These are phyloP conservation scores for Monodelphis domestica DNA, from an alignment of 2,797 vertebrate species.

Conservation along the genomic window DNA sequence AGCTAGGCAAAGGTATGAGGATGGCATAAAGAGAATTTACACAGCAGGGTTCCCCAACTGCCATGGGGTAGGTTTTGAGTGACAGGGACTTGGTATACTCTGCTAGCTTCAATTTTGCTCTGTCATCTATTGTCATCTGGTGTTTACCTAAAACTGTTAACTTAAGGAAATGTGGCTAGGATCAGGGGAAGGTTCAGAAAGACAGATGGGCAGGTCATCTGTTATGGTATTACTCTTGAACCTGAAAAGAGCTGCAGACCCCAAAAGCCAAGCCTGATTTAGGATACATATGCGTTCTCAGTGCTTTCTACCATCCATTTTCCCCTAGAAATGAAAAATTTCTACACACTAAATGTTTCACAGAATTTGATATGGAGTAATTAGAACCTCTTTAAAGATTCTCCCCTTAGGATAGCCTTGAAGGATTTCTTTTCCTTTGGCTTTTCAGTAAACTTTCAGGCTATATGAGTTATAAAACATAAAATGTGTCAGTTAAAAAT, in stretches of 20 bases:
- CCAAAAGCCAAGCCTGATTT: neutral
- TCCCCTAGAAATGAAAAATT: neutral
- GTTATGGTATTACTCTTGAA: conserved; percentile 15
- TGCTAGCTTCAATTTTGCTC: neutral
- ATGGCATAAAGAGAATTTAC: neutral
- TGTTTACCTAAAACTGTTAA: neutral
- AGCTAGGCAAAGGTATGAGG: neutral
- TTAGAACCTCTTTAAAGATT: neutral
- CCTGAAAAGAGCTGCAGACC: neutral
- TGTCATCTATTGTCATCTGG: neutral
- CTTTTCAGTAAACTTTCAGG: neutral
- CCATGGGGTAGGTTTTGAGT: neutral
- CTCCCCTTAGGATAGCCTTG: neutral
- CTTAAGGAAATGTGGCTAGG: neutral
- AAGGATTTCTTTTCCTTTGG: neutral
- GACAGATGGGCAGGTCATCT: neutral
- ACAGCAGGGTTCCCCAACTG: neutral
- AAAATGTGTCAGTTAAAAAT: neutral
- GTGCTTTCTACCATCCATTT: neutral
- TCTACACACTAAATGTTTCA: neutral
- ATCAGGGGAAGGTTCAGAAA: neutral
- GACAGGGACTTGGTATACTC: neutral
- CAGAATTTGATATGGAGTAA: neutral
- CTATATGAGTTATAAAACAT: neutral
- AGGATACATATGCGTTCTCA: neutral